Base-by-base conservation (phyloP, 2,888 invertebrate species). In the Mamestra brassicae region DNA sequence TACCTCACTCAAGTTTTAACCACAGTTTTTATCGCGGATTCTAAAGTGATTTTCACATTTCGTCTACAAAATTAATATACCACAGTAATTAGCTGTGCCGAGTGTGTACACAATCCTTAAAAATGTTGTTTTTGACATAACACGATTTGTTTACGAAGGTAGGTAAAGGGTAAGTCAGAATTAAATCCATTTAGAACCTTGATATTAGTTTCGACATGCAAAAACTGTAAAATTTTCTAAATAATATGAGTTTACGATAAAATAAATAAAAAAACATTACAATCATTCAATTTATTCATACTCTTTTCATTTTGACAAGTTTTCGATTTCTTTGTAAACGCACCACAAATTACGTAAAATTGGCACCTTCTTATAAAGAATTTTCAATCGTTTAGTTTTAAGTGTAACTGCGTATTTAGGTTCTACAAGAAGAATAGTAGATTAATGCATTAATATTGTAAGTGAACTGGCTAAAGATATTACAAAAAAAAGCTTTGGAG, bases 331-430 rank as follows among this genome's bases (percentile, higher is more conserved):
- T 73, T 65, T 60, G 45, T 76, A 64, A 81, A 87, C 66, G 81
- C 64, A 60, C 68, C 13, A 36, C 74, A 76, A 88, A 90, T 93
- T 93, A 93, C 93, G 93, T 93, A 93, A 93, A 93, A 87, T 83
- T 85, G 86, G 66, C 85, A 85, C 45, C 65, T 84, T 66, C 57
- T 61, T 61, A 0, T 45, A 73, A 3, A 83, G 79, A 74, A 81
- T 83, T 81, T 85, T 81, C 80, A 81, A 78, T 89, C 86, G 87
- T 87, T 83, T 87, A 89, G 82, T 69, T 80, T 60, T 84, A 87
- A 85, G 87, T 74, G 76, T 55, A 90, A 90, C 69, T 85, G 63
- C 81, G 82, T 89, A 74, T 76, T 67, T 81, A 85, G 83, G 13
- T 74, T 84, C 61, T 74, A 73, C 70, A 84, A 65, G 62, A 71